Percentiles rank a stretch among this genome's conserved stretches.
These are phyloP conservation scores for Acleris laterana DNA, from an alignment of 2,888 invertebrate species.

Conservation along the genomic window DNA sequence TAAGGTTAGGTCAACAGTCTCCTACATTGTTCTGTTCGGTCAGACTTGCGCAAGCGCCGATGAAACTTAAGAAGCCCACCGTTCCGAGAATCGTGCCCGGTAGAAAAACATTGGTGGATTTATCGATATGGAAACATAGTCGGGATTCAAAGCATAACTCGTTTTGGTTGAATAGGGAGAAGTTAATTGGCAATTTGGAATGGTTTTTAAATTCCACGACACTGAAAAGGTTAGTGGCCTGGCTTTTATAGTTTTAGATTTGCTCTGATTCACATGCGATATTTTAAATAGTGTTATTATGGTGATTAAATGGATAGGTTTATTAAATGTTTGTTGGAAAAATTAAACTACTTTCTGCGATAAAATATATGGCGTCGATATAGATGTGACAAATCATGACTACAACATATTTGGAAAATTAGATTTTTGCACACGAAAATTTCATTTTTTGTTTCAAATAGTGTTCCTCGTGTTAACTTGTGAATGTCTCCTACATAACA, in stretches of 20 bases:
- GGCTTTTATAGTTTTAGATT: conserved; percentile 7
- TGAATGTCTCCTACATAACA: no score
- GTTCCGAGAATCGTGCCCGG: conserved; percentile 80
- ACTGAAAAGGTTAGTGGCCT: conserved; percentile 36
- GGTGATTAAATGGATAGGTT: no score
- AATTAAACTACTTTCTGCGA: no score
- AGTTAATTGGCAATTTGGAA: conserved; percentile 50
- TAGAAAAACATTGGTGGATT: conserved; percentile 75
- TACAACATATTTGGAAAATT: no score
- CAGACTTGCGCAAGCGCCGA: conserved; percentile 70
- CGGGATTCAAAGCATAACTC: conserved; percentile 67
- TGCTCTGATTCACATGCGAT: neutral
- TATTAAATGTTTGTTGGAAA: no score
- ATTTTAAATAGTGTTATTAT: no score
- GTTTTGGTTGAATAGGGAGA: conserved; percentile 48
- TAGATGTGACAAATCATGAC: no score
- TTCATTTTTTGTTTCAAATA: no score
- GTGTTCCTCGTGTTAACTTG: no score
- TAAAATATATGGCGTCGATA: no score
- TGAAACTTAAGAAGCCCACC: conserved; percentile 65
- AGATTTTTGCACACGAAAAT: no score
- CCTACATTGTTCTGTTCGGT: conserved; percentile 54
- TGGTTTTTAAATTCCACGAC: conserved; percentile 36
- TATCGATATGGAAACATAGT: conserved; percentile 75
- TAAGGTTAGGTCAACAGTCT: conserved; percentile 72